Percentiles rank a stretch among this genome's conserved stretches.
Evolutionary conservation across 1,140 invertebrate genomes (phyloP).

Genomic region (Hycleus phaleratus): DNA sequence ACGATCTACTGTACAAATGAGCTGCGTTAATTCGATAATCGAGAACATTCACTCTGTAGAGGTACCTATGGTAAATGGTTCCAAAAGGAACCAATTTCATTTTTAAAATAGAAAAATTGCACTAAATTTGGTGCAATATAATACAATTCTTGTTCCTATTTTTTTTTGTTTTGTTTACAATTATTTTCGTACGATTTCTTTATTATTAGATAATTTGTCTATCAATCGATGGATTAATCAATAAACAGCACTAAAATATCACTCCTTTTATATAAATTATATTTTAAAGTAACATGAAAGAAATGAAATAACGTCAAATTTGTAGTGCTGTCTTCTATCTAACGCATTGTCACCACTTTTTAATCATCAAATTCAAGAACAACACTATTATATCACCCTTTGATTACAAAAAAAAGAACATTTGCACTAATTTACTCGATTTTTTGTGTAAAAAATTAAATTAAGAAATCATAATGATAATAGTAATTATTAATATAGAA

Average conservation of each 20-base stretch:
- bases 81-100: constrained; percentile 34
- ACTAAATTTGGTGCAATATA: constrained; percentile 30
- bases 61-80: constrained; percentile 39
- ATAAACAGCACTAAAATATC: too few species aligned
- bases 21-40: constrained; percentile 31
- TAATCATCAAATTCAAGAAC: too few species aligned
- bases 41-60: constrained; percentile 35
- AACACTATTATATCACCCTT: too few species aligned
- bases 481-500: not conserved
- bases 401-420: too few species aligned
- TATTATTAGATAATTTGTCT: too few species aligned
- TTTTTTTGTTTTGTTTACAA: not conserved
- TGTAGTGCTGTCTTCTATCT: too few species aligned
- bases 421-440: constrained; percentile 9
- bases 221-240: too few species aligned
- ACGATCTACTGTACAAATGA: constrained; percentile 35
- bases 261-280: too few species aligned
- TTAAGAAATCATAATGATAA: not conserved
- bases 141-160: not conserved
- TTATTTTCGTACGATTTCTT: not conserved
- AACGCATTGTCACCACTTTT: too few species aligned
- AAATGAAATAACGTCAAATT: too few species aligned
- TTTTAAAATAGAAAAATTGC: constrained; percentile 30
- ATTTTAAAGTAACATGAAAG: too few species aligned
- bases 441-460: constrained; percentile 17